Percentiles rank a stretch among this genome's conserved stretches.
phyloP scores from a whole-genome alignment of 2,113 vertebrate genomes.

The Melanerpes formicivorus region DNA sequence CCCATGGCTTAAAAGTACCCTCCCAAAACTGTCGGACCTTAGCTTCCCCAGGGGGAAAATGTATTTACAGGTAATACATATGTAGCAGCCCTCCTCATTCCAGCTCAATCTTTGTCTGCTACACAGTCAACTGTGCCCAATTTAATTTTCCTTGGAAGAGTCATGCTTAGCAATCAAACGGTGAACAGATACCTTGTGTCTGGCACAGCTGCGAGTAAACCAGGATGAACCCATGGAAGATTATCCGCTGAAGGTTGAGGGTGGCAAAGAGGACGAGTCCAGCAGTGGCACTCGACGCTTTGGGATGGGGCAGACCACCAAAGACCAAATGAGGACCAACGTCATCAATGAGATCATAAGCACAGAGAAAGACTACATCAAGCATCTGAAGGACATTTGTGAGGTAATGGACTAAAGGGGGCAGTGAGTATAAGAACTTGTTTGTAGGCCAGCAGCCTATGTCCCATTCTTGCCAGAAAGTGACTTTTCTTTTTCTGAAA shows the following conservation, averaged over 20 bases:
- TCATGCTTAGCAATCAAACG: fast-evolving
- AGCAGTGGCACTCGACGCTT: slow-evolving; percentile 66
- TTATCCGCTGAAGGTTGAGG: slow-evolving; percentile 78
- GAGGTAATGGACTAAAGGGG: slow-evolving; percentile 77
- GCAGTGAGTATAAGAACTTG: background rate
- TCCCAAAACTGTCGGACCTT: background rate
- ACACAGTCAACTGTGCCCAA: background rate
- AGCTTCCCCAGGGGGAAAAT: background rate
- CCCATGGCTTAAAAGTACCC: background rate
- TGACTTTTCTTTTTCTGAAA: background rate
- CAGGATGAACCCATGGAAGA: slow-evolving; percentile 94
- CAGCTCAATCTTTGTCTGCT: background rate
- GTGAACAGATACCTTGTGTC: background rate
- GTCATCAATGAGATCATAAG: slow-evolving; percentile 97
- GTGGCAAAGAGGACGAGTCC: slow-evolving; percentile 72
- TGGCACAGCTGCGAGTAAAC: slow-evolving; percentile 91
- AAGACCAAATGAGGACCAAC: slow-evolving; percentile 95
- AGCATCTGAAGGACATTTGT: slow-evolving; percentile 97
- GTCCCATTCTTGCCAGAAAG: background rate
- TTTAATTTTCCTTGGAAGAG: background rate
- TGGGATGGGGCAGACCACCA: slow-evolving; percentile 86
- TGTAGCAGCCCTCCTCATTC: fast-evolving
- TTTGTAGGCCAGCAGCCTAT: background rate
- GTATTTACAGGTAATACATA: background rate
- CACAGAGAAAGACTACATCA: slow-evolving; percentile 96